Conservation (phyloP, 2,797 vertebrate genomes). For the Schizopygopsis pylzovi region DNA sequence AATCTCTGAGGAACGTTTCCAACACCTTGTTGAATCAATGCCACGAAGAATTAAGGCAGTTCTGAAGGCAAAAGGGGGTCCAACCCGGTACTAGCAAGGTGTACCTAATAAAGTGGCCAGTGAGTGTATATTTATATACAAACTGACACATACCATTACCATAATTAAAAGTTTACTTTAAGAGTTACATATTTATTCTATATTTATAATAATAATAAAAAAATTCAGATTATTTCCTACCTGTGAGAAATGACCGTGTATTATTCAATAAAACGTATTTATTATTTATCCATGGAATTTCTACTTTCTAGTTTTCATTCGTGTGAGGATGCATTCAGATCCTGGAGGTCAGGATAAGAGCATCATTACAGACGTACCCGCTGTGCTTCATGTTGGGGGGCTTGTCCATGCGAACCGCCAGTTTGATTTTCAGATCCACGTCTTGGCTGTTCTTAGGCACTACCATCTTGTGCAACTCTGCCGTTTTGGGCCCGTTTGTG, state of each 20-base stretch:
- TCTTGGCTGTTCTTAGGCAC: constrained; percentile 95
- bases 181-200: neutral
- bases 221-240: neutral
- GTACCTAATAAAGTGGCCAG: too few relatives aligned
- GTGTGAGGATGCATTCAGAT: neutral
- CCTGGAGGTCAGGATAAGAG: neutral
- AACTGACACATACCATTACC: neutral
- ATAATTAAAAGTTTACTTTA: neutral
- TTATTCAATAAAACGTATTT: neutral
- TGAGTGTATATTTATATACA: too few relatives aligned
- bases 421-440: constrained; percentile 90
- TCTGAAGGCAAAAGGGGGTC: too few relatives aligned
- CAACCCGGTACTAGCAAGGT: too few relatives aligned
- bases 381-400: constrained; percentile 97
- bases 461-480: constrained; percentile 92
- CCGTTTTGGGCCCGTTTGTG: constrained; percentile 88
- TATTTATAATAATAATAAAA: neutral
- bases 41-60: too few relatives aligned
- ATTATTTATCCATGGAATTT: neutral
- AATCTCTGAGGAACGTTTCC: too few relatives aligned
- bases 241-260: neutral
- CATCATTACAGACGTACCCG: constrained; percentile 79
- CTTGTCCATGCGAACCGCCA: constrained; percentile 96
- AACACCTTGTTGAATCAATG: too few relatives aligned
- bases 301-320: neutral